Conservation (phyloP, 2,888 invertebrate genomes). For the Troilus luridus region DNA sequence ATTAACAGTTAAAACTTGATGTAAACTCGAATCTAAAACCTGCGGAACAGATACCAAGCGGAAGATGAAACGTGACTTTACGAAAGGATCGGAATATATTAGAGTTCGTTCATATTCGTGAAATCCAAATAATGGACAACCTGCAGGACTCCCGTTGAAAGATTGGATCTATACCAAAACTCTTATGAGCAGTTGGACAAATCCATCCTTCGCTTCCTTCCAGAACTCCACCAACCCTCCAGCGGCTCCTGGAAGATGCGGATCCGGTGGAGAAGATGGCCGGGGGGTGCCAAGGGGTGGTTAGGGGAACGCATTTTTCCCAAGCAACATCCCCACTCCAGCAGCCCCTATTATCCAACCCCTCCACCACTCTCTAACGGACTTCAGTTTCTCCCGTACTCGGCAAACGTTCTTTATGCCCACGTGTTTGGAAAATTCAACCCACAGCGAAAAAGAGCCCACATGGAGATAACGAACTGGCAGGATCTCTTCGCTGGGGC, state of each 20-base stretch:
- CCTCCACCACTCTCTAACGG: constrained; percentile 51
- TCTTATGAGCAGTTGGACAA: neutral
- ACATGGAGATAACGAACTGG: constrained; percentile 37
- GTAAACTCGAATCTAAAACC: too few relatives aligned
- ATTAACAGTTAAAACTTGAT: too few relatives aligned
- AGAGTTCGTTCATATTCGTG: neutral
- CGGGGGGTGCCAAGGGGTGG: constrained; percentile 14
- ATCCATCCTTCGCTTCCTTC: neutral
- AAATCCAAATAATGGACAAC: neutral
- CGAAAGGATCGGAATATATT: neutral
- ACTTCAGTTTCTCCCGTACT: constrained; percentile 52
- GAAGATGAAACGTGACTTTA: too few relatives aligned
- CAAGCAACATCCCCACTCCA: constrained; percentile 38
- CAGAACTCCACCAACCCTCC: neutral
- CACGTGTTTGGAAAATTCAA: constrained; percentile 5
- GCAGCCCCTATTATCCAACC: constrained; percentile 52
- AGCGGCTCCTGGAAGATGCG: neutral
- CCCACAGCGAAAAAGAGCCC: neutral
- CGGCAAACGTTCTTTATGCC: constrained; percentile 41
- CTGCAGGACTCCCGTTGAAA: neutral
- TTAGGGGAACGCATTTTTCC: constrained; percentile 43
- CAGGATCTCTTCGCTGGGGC: neutral
- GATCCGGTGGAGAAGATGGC: constrained; percentile 16
- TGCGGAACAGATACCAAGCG: too few relatives aligned
- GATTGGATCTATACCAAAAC: neutral